Evolutionary conservation across 1,140 invertebrate genomes (phyloP), one percentile per base, ranked within the genome.

Genomic region (Stegodyphus mimosarum): DNA sequence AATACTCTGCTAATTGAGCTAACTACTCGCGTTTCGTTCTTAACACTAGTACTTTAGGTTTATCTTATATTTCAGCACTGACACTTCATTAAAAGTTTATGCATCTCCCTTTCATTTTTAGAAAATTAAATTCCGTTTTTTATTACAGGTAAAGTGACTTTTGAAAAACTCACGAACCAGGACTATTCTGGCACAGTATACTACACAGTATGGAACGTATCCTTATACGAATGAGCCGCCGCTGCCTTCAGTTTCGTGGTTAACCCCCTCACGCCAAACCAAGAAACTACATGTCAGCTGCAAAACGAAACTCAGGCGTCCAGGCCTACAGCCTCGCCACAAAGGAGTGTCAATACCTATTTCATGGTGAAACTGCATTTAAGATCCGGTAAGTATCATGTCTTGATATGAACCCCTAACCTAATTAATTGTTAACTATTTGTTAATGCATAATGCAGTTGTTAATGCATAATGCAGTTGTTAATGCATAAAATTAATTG

Each of bases 321-420:
- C 87, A 97, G 97, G 90, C 96, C 96, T 0, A 93, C 94, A 84
- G 95, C 95, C 7, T 92, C 93, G 63, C 95, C 96, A 6, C 89
- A 90, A 71, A 94, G 94, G 89, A 95, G 95, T 5, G 95, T 95
- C 88, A 97, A 96, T 90, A 95, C 96, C 92, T 98, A 98, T 90
- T 98, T 97, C 92, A 97, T 98, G 95, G 95, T 96, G 88, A 98
- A 98, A 91, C 91, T 97, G 88, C 95, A 96, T 91, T 93, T 98
- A 87, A 91, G 96, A 91, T 96, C 96, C 87, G 94, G 94, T 94
- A 91, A 92, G 89, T 87, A 60, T 60, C 9, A 33, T 33, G 33
- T 33, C 33, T 33, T 33, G 33, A 33, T 33, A 33, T 33, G 33
- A 33, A 33, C 3, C 33, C 33, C 1, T 1, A 33, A 33, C 33